These are phyloP conservation scores for Liodrosophila aerea DNA, from an alignment of 2,888 invertebrate species.

Conservation along the genomic window DNA sequence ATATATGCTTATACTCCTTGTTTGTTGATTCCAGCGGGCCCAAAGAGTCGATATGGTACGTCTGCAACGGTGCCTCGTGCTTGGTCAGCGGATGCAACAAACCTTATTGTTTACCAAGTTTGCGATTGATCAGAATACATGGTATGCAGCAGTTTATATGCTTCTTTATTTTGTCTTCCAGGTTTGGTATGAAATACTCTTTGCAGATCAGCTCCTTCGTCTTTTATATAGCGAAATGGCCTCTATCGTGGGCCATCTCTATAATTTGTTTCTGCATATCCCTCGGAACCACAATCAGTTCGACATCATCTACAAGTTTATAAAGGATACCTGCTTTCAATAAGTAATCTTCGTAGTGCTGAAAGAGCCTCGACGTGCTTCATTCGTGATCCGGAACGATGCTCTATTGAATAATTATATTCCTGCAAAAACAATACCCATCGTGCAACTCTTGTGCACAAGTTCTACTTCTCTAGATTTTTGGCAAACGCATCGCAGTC, in stretches of 20 bases:
- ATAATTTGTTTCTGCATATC: conserved; percentile 37
- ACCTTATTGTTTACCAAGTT: conserved; percentile 43
- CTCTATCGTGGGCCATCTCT: conserved; percentile 36
- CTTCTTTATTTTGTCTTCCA: conserved; percentile 36
- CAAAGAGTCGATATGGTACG: conserved; percentile 73
- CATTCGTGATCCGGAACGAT: conserved; percentile 10
- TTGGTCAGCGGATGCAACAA: conserved; percentile 39
- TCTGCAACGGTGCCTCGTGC: conserved; percentile 41
- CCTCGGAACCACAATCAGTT: conserved; percentile 37
- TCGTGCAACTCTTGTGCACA: conserved; percentile 8
- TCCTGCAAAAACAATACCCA: conserved; percentile 15
- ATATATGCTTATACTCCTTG: conserved; percentile 57
- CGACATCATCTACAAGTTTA: conserved; percentile 29
- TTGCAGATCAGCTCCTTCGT: conserved; percentile 31
- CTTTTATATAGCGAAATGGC: conserved; percentile 45
- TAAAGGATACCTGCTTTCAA: conserved; percentile 30
- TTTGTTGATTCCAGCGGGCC: conserved; percentile 71
- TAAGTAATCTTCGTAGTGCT: conserved; percentile 31
- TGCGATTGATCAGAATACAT: conserved; percentile 35
- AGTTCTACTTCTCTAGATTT: conserved; percentile 2
- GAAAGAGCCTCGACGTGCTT: too few species aligned
- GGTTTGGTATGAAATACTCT: conserved; percentile 37
- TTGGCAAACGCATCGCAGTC: conserved; percentile 1
- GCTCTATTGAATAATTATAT: conserved; percentile 22
- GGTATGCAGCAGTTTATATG: conserved; percentile 37